Percentiles rank a stretch among this genome's conserved stretches.
Conservation (phyloP, 1,140 invertebrate species). For the Drosophila paulistorum region DNA sequence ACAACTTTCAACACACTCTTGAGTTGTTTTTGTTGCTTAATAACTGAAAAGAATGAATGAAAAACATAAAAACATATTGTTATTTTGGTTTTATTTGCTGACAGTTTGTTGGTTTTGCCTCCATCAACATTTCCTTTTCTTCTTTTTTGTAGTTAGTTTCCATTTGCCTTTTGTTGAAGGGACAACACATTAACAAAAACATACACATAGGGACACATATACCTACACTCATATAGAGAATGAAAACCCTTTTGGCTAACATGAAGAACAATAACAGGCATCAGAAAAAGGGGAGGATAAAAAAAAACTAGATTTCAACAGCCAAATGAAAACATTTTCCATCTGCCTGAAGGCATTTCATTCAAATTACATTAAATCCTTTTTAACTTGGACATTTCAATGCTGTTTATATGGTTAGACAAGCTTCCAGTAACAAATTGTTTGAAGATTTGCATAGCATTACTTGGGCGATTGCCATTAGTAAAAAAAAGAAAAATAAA, state of each 20-base stretch:
- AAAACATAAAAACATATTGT: conserved; percentile 46
- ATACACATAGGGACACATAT: conserved; percentile 14
- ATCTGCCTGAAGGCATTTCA: conserved; percentile 41
- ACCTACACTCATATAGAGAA: neutral
- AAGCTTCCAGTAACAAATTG: conserved; percentile 4
- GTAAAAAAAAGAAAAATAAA: neutral
- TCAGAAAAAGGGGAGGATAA: conserved; percentile 33
- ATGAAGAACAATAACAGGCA: conserved; percentile 52
- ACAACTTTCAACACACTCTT: conserved; percentile 24
- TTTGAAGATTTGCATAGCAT: conserved; percentile 6
- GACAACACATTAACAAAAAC: conserved; percentile 48
- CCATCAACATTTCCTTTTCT: neutral
- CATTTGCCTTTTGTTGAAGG: conserved; percentile 63
- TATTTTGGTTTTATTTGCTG: conserved; percentile 31
- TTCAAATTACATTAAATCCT: conserved; percentile 39
- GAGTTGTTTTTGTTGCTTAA: neutral
- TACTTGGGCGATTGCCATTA: neutral
- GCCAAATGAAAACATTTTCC: conserved; percentile 50
- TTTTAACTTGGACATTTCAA: conserved; percentile 16
- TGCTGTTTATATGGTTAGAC: conserved; percentile 3
- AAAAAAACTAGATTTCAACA: conserved; percentile 11
- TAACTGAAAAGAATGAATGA: neutral
- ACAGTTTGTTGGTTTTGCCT: conserved; percentile 22
- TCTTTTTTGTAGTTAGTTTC: neutral
- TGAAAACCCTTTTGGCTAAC: conserved; percentile 46